Percentiles rank a stretch among this genome's conserved stretches.
phyloP scores from a whole-genome alignment of 2,797 vertebrate genomes.

The Xenops minutus region DNA sequence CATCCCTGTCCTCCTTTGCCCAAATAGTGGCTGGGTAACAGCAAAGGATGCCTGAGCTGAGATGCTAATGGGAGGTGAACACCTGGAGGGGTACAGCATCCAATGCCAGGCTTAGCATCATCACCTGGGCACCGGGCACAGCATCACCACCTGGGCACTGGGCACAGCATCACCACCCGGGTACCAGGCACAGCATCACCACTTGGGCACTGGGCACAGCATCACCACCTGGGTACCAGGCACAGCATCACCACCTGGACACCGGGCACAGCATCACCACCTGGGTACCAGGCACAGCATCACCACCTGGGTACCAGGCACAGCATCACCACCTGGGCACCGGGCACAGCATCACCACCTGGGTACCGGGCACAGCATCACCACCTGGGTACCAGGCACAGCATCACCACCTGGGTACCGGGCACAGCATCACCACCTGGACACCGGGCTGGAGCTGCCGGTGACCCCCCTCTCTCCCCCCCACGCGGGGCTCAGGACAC shows the following conservation, averaged over 20 bases:
- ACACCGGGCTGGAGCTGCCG: rapidly evolving
- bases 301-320: background rate
- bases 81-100: background rate
- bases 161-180: background rate
- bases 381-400: background rate
- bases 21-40: rapidly evolving
- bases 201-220: too few relatives aligned
- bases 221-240: too few relatives aligned
- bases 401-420: background rate
- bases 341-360: too few relatives aligned
- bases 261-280: background rate
- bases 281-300: background rate
- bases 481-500: background rate
- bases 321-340: background rate
- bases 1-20: background rate
- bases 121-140: background rate
- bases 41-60: rapidly evolving
- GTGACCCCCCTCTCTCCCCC: background rate
- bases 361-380: background rate
- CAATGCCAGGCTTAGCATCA: background rate
- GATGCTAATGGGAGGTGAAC: rapidly evolving
- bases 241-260: background rate
- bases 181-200: background rate
- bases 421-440: background rate
- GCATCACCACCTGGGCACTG: background rate